phyloP scores from a whole-genome alignment of 2,797 vertebrate species.

The Lagocephalus sceleratus region DNA sequence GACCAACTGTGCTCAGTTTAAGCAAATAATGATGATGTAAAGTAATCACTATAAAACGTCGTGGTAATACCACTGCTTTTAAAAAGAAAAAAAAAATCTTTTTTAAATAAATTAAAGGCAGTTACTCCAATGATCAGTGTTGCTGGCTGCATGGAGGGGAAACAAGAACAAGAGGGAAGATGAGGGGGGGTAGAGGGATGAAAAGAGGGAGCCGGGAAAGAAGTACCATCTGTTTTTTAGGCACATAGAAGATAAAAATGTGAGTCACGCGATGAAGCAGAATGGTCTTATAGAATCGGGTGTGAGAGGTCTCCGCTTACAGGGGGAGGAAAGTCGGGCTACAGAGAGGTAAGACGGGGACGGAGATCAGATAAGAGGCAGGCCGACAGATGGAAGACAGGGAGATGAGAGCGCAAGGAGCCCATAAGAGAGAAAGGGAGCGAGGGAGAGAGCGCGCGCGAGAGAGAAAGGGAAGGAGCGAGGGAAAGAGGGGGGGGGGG shows the following conservation, averaged over 20 bases:
- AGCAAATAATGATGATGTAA: slow-evolving; percentile 32
- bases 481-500: slow-evolving; percentile 19
- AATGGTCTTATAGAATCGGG: slow-evolving; percentile 37
- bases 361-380: slow-evolving; percentile 51
- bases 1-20: too few species aligned
- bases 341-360: slow-evolving; percentile 55
- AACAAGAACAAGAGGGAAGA: slow-evolving; percentile 40
- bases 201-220: slow-evolving; percentile 61
- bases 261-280: slow-evolving; percentile 53
- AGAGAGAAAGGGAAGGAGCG: slow-evolving; percentile 9
- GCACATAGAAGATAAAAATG: slow-evolving; percentile 62
- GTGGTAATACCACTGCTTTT: slow-evolving; percentile 14
- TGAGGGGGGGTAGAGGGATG: slow-evolving; percentile 42
- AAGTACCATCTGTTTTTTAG: slow-evolving; percentile 73
- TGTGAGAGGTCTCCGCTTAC: slow-evolving; percentile 34
- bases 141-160: slow-evolving; percentile 57
- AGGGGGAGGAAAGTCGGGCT: slow-evolving; percentile 33
- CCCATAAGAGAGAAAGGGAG: slow-evolving; percentile 58
- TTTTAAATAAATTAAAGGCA: slow-evolving; percentile 26
- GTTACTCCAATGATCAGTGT: slow-evolving; percentile 57
- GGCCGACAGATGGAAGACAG: slow-evolving; percentile 67
- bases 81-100: slow-evolving; percentile 20
- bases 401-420: slow-evolving; percentile 49
- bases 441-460: slow-evolving; percentile 61
- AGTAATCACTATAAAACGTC: slow-evolving; percentile 23